Evolutionary conservation across 92 coral and sea anemone species (phyloP).

Genomic region (Micromussa lordhowensis): DNA sequence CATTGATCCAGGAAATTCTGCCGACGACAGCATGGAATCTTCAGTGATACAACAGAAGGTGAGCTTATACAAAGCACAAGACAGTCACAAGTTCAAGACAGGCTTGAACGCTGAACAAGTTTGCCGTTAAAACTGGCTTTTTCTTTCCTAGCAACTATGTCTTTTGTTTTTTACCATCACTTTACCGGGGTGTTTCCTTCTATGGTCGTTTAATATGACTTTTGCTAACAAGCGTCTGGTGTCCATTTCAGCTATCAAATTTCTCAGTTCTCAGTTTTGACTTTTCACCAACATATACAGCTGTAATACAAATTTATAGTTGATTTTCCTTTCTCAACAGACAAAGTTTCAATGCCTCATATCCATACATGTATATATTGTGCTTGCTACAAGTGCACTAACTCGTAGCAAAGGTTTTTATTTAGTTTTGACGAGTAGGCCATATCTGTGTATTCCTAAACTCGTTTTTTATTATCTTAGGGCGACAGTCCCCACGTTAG

Average conservation of each 20-base stretch:
- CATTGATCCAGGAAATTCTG: not conserved
- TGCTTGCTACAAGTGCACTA: not conserved
- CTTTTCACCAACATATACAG: too few relatives aligned
- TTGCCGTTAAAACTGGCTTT: not conserved
- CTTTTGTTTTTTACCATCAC: not conserved
- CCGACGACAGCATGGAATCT: slow-evolving; percentile 1
- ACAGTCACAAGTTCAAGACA: not conserved
- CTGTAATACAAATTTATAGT: too few relatives aligned
- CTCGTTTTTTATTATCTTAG: not conserved
- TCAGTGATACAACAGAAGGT: slow-evolving; percentile 6
- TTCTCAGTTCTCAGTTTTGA: not conserved
- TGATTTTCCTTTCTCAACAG: too few relatives aligned
- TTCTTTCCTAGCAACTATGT: not conserved
- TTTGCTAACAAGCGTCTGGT: not conserved
- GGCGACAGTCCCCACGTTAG: not conserved
- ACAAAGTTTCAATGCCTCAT: too few relatives aligned
- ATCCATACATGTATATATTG: too few relatives aligned
- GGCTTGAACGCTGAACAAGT: not conserved
- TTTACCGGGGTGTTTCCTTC: not conserved
- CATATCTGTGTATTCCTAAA: not conserved
- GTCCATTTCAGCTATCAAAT: not conserved
- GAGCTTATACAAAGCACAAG: not conserved
- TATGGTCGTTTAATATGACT: not conserved
- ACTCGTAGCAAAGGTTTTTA: not conserved
- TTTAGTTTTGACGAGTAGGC: not conserved